Conservation (phyloP, 2,888 invertebrate species). For the Parapristionchus giblindavisi region DNA sequence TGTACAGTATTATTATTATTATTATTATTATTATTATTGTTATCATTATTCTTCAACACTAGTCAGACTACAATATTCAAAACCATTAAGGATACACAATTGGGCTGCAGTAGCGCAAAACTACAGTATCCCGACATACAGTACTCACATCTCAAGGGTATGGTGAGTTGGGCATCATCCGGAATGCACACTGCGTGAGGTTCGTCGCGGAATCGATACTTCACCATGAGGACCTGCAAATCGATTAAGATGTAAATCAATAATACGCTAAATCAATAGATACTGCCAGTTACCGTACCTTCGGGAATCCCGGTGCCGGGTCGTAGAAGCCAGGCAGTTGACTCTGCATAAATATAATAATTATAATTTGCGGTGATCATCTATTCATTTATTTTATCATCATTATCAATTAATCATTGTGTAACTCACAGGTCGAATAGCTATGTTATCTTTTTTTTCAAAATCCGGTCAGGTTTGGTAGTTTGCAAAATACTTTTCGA, state of each 20-base stretch:
- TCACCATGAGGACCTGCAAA: constrained; percentile 35
- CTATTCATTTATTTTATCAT: too few relatives aligned
- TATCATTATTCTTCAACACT: background rate
- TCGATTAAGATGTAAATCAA: background rate
- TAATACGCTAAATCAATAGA: constrained; percentile 26
- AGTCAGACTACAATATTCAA: background rate
- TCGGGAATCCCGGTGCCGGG: constrained; percentile 88
- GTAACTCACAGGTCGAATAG: too few relatives aligned
- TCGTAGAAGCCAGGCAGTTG: constrained; percentile 96
- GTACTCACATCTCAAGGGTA: constrained; percentile 29
- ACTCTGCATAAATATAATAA: constrained; percentile 76
- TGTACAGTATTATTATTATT: background rate
- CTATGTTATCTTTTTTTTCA: too few relatives aligned
- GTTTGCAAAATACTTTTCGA: background rate
- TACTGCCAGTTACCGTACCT: constrained; percentile 74
- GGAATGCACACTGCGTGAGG: constrained; percentile 82
- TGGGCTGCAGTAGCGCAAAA: background rate
- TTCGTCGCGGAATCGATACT: constrained; percentile 83
- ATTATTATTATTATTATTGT: background rate
- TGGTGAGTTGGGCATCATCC: constrained; percentile 74
- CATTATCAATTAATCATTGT: too few relatives aligned
- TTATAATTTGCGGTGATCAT: too few relatives aligned
- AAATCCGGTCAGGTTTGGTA: background rate
- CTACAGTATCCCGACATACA: background rate
- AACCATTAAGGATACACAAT: background rate